Evolutionary conservation across 92 coral and sea anemone species (phyloP), one percentile per base, ranked within the genome.

Genomic region (Bergia puertoricense): DNA sequence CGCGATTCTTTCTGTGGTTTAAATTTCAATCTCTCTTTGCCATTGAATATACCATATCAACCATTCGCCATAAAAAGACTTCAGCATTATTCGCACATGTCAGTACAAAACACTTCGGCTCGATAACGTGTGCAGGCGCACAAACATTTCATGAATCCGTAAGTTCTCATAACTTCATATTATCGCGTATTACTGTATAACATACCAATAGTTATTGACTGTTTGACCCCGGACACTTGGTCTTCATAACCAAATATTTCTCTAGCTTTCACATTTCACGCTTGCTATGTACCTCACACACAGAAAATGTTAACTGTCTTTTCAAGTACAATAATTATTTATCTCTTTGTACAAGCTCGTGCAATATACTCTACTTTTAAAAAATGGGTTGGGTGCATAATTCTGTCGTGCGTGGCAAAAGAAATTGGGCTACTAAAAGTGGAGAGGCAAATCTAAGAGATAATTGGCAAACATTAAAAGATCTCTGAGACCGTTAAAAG

Each of bases 261-360:
- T 54, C 14, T 54, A 10, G 59, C 59, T 1, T 13, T 11, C 15
- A 51, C 1, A 51, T 2, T 18, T 59, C 67, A 16, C 6, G 68
- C 67, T 78, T 43, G 36, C 62, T 78, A 20, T 36, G 37, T 6
- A 48, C 82, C 82, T 45, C 82, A 78, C 56, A 46, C 66, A 48
- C 6, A 78, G 82, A 78, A 46, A 50, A 13, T 36, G 82, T 11
- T 76, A 76, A 42, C 80, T 14, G 5, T 6, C 30, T 62, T 37
- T 57, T 80, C 22, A 57, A 37, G 85, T 56, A 39, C 45, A 57
- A 23, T 30, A 30, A 30, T 30, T 30, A 30, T 56, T 36, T 38
- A 80, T 62, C 69, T 62, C 4, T 62, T 18, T 54, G 8, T 57
- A 54, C 69, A 38, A 30, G 41, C 48, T 57, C 69, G 50, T 30